Conservation (phyloP, 2,797 vertebrate genomes). For the Enteromius argenteus region DNA sequence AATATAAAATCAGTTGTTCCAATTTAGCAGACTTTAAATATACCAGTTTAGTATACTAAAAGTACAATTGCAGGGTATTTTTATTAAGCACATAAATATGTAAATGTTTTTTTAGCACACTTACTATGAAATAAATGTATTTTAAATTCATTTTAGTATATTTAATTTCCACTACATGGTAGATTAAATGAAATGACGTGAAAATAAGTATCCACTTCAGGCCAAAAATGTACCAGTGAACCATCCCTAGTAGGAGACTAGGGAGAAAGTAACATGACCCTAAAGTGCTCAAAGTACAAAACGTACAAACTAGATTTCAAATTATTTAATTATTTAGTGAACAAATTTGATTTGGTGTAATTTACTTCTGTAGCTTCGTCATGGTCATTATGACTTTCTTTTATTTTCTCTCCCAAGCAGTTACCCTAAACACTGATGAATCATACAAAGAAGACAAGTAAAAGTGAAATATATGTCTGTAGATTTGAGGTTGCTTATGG, state of each 20-base stretch:
- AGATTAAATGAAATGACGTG: neutral
- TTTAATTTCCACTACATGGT: neutral
- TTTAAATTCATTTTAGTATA: neutral
- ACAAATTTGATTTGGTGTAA: constrained; percentile 10
- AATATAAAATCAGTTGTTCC: too few species aligned
- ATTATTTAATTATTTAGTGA: constrained; percentile 1
- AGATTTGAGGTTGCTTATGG: constrained; percentile 9
- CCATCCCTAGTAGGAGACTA: neutral
- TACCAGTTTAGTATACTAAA: too few species aligned
- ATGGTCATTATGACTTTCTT: neutral
- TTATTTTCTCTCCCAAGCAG: neutral
- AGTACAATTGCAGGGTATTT: too few species aligned
- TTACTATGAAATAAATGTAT: too few species aligned
- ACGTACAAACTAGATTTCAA: constrained; percentile 20
- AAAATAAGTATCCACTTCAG: neutral
- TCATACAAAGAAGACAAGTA: neutral
- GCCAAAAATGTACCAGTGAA: neutral
- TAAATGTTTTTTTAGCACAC: too few species aligned
- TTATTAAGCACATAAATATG: too few species aligned
- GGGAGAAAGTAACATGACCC: neutral
- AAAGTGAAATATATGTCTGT: constrained; percentile 22
- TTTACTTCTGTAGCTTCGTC: constrained; percentile 16
- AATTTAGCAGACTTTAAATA: too few species aligned
- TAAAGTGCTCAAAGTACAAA: neutral
- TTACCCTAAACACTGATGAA: constrained; percentile 2